Base-by-base conservation (phyloP, 1,140 invertebrate species). In the Zophobas morio region DNA sequence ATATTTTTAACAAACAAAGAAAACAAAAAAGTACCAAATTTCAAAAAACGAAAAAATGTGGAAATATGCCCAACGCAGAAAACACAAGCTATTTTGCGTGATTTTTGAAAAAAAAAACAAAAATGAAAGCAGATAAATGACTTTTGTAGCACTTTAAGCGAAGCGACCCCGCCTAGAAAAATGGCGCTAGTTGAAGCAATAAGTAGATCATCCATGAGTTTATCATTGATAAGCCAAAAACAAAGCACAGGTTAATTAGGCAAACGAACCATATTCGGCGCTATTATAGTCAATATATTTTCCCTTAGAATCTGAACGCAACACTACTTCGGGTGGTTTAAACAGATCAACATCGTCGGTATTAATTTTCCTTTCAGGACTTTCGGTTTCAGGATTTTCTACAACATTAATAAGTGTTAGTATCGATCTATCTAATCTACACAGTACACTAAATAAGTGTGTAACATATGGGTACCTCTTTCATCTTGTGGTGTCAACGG, bases 231-330 rank as follows among this genome's bases (percentile, higher is more conserved):
- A 66, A 66, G 60, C 39, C 6, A 46, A 40, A 39, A 66, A 66
- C 60, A 40, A 73, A 72, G 70, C 70, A 35, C 47, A 32, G 36
- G 32, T 70, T 70, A 70, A 70, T 33, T 56, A 32, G n/a, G 46
- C 35, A 1, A 72, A 72, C 51, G 49, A 72, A 72, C 51, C 70
- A 49, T 51, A 72, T 51, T n/a, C 39, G 39, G 49, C 51, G 20
- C 66, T 32, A 5, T 1, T 70, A 54, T 73, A 73, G 36, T 54
- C 54, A 73, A 54, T 42, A 73, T 56, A 42, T 54, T 73, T 73
- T 54, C 71, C 71, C 37, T 73, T 73, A 73, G 71, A 2, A 2
- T 33, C 71, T 73, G 54, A 54, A 40, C 37, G 49, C 33, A 73
- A 53, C 54, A 54, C 49, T 53, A 73, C 71, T 39, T 73, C 71